A percentile compares a stretch with the other conserved stretches of the same genome.
Evolutionary conservation across 1,140 invertebrate species (phyloP).

Genomic region (Drosophila melanica): DNA sequence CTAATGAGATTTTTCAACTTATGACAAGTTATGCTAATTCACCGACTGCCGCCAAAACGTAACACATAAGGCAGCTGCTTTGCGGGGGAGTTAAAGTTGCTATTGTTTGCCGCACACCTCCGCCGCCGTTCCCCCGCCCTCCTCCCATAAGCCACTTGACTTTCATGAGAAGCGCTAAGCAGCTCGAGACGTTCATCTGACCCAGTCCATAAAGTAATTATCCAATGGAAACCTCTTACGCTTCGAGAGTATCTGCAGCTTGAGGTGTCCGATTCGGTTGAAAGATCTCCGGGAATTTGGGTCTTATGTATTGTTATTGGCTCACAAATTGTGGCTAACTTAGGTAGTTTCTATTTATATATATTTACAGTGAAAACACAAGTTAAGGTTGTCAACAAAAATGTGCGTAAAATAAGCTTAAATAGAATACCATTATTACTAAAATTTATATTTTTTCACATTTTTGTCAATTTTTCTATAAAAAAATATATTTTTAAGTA

Average conservation of each 20-base stretch:
- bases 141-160: not conserved
- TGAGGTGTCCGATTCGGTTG: not conserved
- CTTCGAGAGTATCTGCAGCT: conserved; percentile 20
- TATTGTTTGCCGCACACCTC: conserved; percentile 20
- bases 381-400: too few relatives aligned
- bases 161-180: conserved; percentile 6
- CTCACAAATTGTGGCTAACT: not conserved
- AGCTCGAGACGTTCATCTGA: conserved; percentile 17
- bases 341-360: not conserved
- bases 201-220: conserved; percentile 44
- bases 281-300: conserved; percentile 16
- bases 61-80: conserved; percentile 52
- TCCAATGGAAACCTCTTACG: conserved; percentile 40
- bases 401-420: too few relatives aligned
- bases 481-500: too few relatives aligned
- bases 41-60: conserved; percentile 33
- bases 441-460: too few relatives aligned
- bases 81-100: conserved; percentile 45
- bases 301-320: not conserved
- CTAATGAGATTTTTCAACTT: conserved; percentile 83
- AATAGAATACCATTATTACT: too few relatives aligned
- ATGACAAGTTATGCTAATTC: conserved; percentile 83
- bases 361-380: too few relatives aligned
- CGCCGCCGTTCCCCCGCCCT: not conserved
- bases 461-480: too few relatives aligned